A percentile compares a stretch with the other conserved stretches of the same genome.
Conservation (phyloP, 2,113 vertebrate species). For the Notechis scutatus region DNA sequence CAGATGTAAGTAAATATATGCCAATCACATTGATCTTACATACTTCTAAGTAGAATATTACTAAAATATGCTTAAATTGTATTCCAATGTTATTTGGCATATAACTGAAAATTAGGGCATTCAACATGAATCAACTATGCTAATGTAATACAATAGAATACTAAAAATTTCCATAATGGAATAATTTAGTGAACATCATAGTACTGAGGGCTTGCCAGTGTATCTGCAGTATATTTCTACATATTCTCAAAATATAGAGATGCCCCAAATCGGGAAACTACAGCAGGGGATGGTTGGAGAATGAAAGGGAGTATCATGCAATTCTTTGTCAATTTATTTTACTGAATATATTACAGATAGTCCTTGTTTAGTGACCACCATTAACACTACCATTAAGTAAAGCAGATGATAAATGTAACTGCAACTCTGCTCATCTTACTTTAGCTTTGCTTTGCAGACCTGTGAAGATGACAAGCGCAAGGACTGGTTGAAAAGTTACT, state of each 20-base stretch:
- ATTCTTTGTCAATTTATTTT: not conserved
- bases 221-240: not conserved
- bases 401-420: not conserved
- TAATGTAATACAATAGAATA: not conserved
- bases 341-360: not conserved
- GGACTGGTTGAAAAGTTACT: not conserved
- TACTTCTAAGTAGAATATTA: not conserved
- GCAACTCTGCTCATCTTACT: not conserved
- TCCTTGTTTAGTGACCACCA: not conserved
- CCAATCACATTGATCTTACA: not conserved
- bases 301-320: not conserved
- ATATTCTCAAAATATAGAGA: not conserved
- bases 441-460: not conserved
- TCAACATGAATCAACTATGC: not conserved
- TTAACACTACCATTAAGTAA: not conserved
- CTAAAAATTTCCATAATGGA: not conserved
- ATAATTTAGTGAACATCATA: not conserved
- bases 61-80: not conserved
- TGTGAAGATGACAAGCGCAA: not conserved
- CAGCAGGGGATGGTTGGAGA: no score
- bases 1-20: not conserved
- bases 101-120: not conserved
- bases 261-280: not conserved
- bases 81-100: not conserved
- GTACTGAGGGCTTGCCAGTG: not conserved